These are phyloP conservation scores for Halesus radiatus DNA, from an alignment of 1,140 invertebrate genomes.

Conservation along the genomic window DNA sequence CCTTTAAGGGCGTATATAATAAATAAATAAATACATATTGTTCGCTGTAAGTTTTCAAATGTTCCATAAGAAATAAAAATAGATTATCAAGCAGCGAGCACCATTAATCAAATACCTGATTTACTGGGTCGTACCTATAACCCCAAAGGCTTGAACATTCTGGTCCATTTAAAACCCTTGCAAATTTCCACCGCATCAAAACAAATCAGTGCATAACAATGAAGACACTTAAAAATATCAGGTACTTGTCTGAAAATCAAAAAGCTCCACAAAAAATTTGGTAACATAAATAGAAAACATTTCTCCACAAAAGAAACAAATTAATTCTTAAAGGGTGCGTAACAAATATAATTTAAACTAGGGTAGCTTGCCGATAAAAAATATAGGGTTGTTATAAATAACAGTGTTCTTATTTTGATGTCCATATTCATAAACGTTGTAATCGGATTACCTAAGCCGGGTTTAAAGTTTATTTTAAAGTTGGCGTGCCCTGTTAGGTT, in stretches of 20 bases:
- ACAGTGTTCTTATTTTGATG: constrained; percentile 37
- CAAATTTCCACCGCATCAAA: neutral
- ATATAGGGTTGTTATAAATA: constrained; percentile 35
- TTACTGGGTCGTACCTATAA: too few relatives aligned
- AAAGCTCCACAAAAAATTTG: too few relatives aligned
- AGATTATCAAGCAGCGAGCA: too few relatives aligned
- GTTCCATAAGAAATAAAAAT: too few relatives aligned
- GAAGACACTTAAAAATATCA: constrained; percentile 15
- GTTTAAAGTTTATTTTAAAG: constrained; percentile 43
- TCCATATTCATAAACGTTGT: constrained; percentile 41
- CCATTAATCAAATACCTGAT: too few relatives aligned
- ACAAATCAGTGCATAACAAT: neutral
- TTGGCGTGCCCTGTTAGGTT: constrained; percentile 1
- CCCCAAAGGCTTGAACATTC: too few relatives aligned
- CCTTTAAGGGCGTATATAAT: too few relatives aligned
- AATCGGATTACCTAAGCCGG: constrained; percentile 43
- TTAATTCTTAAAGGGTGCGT: constrained; percentile 16
- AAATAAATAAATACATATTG: too few relatives aligned
- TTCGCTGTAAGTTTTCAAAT: too few relatives aligned
- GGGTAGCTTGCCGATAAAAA: neutral
- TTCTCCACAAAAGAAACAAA: neutral
- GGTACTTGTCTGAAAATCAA: neutral
- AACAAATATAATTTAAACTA: neutral
- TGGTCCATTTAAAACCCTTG: too few relatives aligned
- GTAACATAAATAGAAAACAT: neutral